These are phyloP conservation scores for Lasius platythorax DNA, from an alignment of 2,888 invertebrate species.

Conservation along the genomic window DNA sequence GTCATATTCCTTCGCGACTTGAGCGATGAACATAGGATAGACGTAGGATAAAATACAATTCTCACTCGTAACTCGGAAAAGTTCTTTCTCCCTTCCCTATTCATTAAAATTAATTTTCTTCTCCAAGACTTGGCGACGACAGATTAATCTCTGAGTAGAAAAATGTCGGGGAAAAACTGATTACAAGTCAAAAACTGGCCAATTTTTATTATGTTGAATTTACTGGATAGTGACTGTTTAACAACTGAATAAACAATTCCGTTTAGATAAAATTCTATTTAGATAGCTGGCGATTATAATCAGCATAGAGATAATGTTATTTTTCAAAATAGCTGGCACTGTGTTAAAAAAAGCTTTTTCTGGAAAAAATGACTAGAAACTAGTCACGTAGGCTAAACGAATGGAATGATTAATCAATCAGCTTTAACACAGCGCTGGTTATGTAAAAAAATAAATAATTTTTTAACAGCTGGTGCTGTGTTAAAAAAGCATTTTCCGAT, in stretches of 20 bases:
- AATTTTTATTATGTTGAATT: background rate
- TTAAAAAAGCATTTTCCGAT: background rate
- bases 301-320: background rate
- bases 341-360: background rate
- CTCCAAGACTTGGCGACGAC: background rate
- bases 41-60: background rate
- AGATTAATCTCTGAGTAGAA: background rate
- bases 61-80: background rate
- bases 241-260: background rate
- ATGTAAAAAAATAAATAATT: background rate
- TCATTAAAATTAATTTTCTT: constrained; percentile 1
- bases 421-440: background rate
- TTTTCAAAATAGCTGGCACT: background rate
- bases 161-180: background rate
- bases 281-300: background rate
- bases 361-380: background rate
- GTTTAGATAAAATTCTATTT: background rate
- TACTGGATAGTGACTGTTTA: background rate
- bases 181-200: background rate
- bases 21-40: background rate
- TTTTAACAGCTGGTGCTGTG: background rate
- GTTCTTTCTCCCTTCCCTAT: background rate
- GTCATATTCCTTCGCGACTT: background rate
- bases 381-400: background rate
- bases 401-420: background rate